These are phyloP conservation scores for Hirundichthys speculiger DNA, from an alignment of 2,113 vertebrate species.

Conservation along the genomic window DNA sequence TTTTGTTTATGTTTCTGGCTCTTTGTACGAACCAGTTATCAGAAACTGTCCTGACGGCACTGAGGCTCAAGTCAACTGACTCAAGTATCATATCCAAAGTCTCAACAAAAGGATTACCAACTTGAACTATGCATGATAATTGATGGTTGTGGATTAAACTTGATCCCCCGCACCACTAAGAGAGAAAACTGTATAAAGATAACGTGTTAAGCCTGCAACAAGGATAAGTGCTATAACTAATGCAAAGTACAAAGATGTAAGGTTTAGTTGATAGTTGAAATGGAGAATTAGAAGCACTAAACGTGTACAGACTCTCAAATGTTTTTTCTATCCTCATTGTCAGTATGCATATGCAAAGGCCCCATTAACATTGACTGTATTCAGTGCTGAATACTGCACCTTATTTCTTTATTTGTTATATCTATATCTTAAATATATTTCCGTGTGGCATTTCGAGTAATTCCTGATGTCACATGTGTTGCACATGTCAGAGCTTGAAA, in stretches of 20 bases:
- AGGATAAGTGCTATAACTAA: not conserved
- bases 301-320: slow-evolving; percentile 33
- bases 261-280: slow-evolving; percentile 6
- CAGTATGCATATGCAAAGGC: slow-evolving; percentile 16
- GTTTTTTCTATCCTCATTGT: slow-evolving; percentile 51
- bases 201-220: not conserved
- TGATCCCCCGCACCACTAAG: slow-evolving; percentile 33
- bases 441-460: slow-evolving; percentile 23
- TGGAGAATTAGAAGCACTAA: slow-evolving; percentile 12
- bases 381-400: slow-evolving; percentile 30
- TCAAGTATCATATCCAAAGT: no score
- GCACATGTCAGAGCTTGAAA: slow-evolving; percentile 1
- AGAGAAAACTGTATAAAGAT: slow-evolving; percentile 1
- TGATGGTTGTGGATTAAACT: slow-evolving; percentile 34
- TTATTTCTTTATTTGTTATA: slow-evolving; percentile 37
- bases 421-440: slow-evolving; percentile 13
- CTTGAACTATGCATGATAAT: slow-evolving; percentile 61
- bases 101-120: no score
- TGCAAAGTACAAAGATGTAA: slow-evolving; percentile 22
- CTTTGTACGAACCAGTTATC: no score
- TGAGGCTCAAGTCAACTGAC: slow-evolving; percentile 1
- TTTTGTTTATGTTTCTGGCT: no score
- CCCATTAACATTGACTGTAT: slow-evolving; percentile 34
- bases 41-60: not conserved
- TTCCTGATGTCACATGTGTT: slow-evolving; percentile 6